These are phyloP conservation scores for Diachrysia chrysitis DNA, from an alignment of 2,888 invertebrate genomes.

Conservation along the genomic window DNA sequence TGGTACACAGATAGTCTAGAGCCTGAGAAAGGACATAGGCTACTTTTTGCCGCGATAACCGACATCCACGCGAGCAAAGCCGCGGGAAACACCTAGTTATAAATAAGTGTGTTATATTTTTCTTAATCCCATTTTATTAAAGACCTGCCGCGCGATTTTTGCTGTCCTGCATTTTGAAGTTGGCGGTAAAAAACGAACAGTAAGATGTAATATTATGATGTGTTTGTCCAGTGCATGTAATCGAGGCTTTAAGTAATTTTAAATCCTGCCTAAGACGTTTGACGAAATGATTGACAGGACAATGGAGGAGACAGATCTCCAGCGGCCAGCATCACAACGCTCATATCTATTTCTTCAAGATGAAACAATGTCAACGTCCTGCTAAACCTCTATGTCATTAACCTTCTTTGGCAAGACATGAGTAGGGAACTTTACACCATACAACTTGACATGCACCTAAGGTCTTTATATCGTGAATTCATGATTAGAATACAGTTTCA, in stretches of 20 bases:
- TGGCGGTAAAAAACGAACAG: conserved; percentile 32
- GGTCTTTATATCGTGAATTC: neutral
- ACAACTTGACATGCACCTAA: neutral
- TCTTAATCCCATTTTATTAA: conserved; percentile 25
- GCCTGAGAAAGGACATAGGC: too few relatives aligned
- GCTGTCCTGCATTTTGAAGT: conserved; percentile 13
- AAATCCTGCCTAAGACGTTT: conserved; percentile 49
- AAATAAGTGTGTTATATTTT: too few relatives aligned
- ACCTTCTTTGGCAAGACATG: conserved; percentile 49
- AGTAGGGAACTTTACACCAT: conserved; percentile 5
- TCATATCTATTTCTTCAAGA: conserved; percentile 56
- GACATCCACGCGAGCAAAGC: too few relatives aligned
- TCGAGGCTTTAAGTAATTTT: conserved; percentile 28
- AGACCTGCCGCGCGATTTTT: conserved; percentile 21
- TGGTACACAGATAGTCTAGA: too few relatives aligned
- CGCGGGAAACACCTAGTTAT: too few relatives aligned
- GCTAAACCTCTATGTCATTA: conserved; percentile 57
- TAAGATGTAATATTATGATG: conserved; percentile 30
- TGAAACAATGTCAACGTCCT: conserved; percentile 73
- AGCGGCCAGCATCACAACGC: conserved; percentile 63
- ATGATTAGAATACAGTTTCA: neutral
- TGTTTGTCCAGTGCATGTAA: conserved; percentile 15
- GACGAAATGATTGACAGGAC: conserved; percentile 74
- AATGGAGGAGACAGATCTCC: conserved; percentile 69
- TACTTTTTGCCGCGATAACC: too few relatives aligned